Conservation (phyloP, 2,888 invertebrate species). For the Microctonus hyperodae region DNA sequence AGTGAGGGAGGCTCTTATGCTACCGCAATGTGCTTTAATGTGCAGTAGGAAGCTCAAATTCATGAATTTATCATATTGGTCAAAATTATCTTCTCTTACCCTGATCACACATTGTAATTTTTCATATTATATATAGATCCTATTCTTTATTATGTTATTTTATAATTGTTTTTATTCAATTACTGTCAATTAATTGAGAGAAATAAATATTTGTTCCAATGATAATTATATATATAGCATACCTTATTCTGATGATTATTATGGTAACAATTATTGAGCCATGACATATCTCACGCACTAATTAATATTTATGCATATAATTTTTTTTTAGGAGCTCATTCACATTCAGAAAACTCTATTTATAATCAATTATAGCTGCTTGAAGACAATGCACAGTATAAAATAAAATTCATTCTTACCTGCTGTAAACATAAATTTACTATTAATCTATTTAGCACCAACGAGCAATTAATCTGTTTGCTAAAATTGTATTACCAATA, state of each 20-base stretch:
- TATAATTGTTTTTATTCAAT: not conserved
- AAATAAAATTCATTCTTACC: constrained; percentile 28
- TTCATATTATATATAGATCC: not conserved
- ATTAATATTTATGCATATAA: not conserved
- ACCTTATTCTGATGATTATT: constrained; percentile 13
- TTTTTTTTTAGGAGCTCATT: not conserved
- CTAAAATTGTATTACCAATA: constrained; percentile 29
- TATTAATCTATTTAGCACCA: not conserved
- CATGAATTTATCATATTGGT: constrained; percentile 63
- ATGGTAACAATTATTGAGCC: not conserved
- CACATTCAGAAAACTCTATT: too few species aligned
- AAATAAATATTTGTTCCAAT: not conserved
- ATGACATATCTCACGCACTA: not conserved
- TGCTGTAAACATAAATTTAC: constrained; percentile 16
- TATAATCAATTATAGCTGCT: not conserved
- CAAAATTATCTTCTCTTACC: constrained; percentile 55
- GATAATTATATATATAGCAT: not conserved
- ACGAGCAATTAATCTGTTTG: not conserved
- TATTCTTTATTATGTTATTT: not conserved
- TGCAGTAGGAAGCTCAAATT: constrained; percentile 63
- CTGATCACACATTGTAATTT: not conserved
- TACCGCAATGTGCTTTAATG: too few species aligned
- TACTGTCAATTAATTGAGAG: not conserved
- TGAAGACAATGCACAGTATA: not conserved
- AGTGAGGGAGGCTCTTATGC: constrained; percentile 24